A percentile compares a stretch with the other conserved stretches of the same genome.
Conservation (phyloP, 2,797 vertebrate species). For the Gallinago nigripennis region DNA sequence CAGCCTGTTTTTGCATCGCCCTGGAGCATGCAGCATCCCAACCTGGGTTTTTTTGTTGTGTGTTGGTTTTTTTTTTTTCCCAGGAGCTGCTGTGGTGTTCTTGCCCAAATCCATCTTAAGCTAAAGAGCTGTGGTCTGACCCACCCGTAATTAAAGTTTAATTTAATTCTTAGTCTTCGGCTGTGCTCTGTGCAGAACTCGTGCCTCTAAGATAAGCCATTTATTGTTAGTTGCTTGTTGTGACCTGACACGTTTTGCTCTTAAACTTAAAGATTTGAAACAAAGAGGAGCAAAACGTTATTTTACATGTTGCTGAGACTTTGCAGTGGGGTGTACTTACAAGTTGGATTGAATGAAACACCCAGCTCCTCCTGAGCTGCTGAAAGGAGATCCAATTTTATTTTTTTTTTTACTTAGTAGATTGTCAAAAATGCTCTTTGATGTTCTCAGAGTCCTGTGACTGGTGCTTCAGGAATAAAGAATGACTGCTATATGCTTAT, state of each 20-base stretch:
- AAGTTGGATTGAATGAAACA: not conserved
- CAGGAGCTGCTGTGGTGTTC: not conserved
- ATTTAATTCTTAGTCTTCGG: not conserved
- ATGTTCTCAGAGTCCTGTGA: not conserved
- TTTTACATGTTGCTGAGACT: not conserved
- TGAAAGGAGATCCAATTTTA: not conserved
- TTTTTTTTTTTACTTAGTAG: not conserved
- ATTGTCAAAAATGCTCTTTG: not conserved
- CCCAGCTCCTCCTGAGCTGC: not conserved
- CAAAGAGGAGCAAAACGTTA: not conserved
- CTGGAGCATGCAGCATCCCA: not conserved
- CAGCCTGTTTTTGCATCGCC: not conserved
- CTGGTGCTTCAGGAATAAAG: not conserved
- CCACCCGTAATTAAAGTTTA: not conserved
- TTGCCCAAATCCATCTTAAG: not conserved
- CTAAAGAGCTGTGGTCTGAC: not conserved
- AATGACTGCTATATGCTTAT: not conserved
- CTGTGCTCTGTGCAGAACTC: not conserved
- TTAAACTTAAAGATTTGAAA: not conserved
- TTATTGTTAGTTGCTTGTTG: not conserved
- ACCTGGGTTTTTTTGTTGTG: accelerated
- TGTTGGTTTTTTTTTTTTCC: not conserved
- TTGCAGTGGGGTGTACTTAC: not conserved
- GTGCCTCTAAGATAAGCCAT: not conserved
- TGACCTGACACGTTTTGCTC: not conserved